Conservation (phyloP, 2,113 vertebrate genomes). For the Dendrocopos noguchii region DNA sequence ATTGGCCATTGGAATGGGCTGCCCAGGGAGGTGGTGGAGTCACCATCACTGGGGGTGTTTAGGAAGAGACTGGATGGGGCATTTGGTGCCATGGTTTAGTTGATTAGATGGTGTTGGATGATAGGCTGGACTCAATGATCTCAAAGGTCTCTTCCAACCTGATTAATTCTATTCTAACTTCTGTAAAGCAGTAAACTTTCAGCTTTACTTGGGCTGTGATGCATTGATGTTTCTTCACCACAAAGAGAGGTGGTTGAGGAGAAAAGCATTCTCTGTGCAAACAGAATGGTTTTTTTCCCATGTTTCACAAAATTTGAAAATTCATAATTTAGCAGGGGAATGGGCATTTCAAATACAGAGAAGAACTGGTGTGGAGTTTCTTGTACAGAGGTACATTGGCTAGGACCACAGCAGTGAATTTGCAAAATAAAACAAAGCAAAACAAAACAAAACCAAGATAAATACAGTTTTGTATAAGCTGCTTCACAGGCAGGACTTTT, state of each 20-base stretch:
- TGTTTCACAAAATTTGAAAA: neutral
- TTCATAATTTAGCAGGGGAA: neutral
- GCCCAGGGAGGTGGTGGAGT: no score
- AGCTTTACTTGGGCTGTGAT: neutral
- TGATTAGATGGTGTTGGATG: no score
- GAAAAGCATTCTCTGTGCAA: neutral
- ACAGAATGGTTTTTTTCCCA: neutral
- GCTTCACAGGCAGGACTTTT: neutral
- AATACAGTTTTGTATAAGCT: neutral
- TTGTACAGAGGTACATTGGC: neutral
- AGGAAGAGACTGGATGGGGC: no score
- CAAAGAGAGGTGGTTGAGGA: neutral
- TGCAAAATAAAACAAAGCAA: neutral
- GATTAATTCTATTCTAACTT: neutral
- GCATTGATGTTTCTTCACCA: neutral
- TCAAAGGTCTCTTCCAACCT: no score
- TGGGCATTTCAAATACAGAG: neutral
- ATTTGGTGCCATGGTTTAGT: no score
- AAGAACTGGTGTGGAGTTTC: neutral
- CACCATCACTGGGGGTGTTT: no score
- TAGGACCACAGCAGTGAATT: neutral
- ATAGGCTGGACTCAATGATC: no score
- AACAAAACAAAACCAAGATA: no score
- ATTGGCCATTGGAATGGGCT: no score
- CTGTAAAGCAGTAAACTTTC: neutral